A percentile compares a stretch with the other conserved stretches of the same genome.
Evolutionary conservation across 2,888 invertebrate species (phyloP).

Genomic region (Cyclophora albipunctata): DNA sequence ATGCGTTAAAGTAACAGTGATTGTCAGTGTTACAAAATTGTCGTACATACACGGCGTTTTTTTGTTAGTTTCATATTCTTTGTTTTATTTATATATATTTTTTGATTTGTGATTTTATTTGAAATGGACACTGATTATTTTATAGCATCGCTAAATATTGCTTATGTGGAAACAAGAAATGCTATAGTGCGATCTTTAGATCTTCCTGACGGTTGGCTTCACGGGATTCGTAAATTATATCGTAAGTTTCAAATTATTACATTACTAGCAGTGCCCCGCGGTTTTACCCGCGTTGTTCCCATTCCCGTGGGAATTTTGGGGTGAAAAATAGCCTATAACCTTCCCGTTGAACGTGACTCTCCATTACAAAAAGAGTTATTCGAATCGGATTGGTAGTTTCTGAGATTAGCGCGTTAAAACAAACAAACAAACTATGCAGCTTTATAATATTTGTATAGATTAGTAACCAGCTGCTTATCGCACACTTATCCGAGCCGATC

Average conservation of each 20-base stretch:
- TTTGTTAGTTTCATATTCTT: not conserved
- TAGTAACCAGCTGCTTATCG: too few relatives aligned
- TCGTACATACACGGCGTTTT: not conserved
- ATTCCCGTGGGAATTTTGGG: too few relatives aligned
- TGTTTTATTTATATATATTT: not conserved
- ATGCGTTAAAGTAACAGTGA: not conserved
- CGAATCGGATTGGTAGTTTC: too few relatives aligned
- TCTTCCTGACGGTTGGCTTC: constrained; percentile 43
- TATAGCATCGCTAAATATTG: constrained; percentile 27
- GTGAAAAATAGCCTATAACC: too few relatives aligned
- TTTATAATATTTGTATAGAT: too few relatives aligned
- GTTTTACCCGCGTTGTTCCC: too few relatives aligned
- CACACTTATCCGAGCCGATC: too few relatives aligned
- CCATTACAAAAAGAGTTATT: too few relatives aligned
- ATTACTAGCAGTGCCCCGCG: too few relatives aligned
- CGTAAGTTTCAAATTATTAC: constrained; percentile 24
- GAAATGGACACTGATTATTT: constrained; percentile 30
- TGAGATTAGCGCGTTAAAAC: too few relatives aligned
- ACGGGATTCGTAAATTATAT: constrained; percentile 31
- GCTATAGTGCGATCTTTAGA: constrained; percentile 51
- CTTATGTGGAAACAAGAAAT: constrained; percentile 47
- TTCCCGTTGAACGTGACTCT: too few relatives aligned
- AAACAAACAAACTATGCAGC: too few relatives aligned
- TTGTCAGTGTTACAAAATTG: not conserved
- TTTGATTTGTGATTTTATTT: constrained; percentile 10